phyloP scores from a whole-genome alignment of 2,888 invertebrate genomes.

The Encarsia formosa region DNA sequence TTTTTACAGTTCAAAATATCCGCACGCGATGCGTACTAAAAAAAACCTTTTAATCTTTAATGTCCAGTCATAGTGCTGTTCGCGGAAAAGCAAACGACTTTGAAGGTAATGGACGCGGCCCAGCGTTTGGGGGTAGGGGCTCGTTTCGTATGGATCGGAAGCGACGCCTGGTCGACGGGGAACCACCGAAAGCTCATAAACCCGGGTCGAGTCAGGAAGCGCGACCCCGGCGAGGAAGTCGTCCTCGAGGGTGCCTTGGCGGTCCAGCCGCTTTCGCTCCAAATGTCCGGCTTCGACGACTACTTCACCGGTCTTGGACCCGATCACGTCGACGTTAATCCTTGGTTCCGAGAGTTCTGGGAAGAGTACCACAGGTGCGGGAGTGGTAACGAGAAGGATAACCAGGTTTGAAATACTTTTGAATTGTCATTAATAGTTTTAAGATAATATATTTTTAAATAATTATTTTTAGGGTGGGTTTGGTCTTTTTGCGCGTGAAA shows the following conservation, averaged over 20 bases:
- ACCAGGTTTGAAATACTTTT: no score
- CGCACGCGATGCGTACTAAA: no score
- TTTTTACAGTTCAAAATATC: no score
- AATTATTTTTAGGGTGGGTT: no score
- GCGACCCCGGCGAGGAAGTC: slow-evolving; percentile 37
- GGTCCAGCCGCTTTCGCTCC: slow-evolving; percentile 53
- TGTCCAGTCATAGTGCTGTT: slow-evolving; percentile 57
- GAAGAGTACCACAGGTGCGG: slow-evolving; percentile 46
- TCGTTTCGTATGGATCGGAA: slow-evolving; percentile 55
- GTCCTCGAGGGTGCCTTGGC: slow-evolving; percentile 55
- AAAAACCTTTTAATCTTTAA: no score
- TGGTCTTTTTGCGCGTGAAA: no score
- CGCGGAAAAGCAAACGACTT: slow-evolving; percentile 51
- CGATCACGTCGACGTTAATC: slow-evolving; percentile 46
- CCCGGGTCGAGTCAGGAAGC: slow-evolving; percentile 14
- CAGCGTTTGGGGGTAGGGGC: slow-evolving; percentile 39
- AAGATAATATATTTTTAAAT: no score
- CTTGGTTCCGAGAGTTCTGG: slow-evolving; percentile 57
- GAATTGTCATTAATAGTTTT: no score
- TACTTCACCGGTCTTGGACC: slow-evolving; percentile 51
- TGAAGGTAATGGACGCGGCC: slow-evolving; percentile 52
- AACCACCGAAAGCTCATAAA: slow-evolving; percentile 35
- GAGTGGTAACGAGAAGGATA: neutral
- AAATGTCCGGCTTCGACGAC: slow-evolving; percentile 53
- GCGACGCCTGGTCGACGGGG: slow-evolving; percentile 54